Evolutionary conservation across 2,888 invertebrate species (phyloP), one percentile per base, ranked within the genome.

Genomic region (Drosophila crucigera): DNA sequence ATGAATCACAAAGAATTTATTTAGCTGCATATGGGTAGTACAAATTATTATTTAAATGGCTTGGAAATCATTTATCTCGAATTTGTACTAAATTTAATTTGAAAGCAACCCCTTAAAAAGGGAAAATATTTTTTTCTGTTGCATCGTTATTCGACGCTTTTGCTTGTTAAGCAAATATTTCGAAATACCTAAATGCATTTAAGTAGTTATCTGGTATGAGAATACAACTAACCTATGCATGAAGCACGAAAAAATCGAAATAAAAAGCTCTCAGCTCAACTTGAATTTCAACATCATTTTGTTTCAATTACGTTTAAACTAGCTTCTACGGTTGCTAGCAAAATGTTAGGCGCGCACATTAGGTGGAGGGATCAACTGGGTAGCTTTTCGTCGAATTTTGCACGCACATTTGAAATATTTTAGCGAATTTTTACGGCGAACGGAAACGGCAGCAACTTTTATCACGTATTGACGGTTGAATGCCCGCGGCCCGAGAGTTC

Each of bases 331-430:
- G 69, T 53, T 71, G 52, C 47, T 16, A n/a, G 19, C 16, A 58
- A 73, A 49, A n/a, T 50, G 47, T 49, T 28, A 49, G 56, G 54
- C 28, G 41, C 41, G 37, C 52, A 47, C 37, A 53, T 63, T 53
- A 25, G 54, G 39, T 10, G 41, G 39, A 7, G 30, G 7, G 49
- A 63, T 35, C 53, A 58, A 37, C 25, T 33, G 28, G 14, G 6
- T 11, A 16, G 47, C 41, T 62, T 58, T 58, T 63, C 53, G 66
- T 65, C 53, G 68, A 78, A 75, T 77, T 73, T 74, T 53, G 71
- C 84, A 87, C 84, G 84, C 88, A 84, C 84, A 84, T 87, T 82
- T 82, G 68, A 80, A 82, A 84, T 87, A 87, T 87, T 82, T 84
- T 82, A 82, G 84, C 73, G 69, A 30, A 84, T 84, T 87, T 87